phyloP scores from a whole-genome alignment of 2,888 invertebrate genomes.

The Autographa pulchrina region DNA sequence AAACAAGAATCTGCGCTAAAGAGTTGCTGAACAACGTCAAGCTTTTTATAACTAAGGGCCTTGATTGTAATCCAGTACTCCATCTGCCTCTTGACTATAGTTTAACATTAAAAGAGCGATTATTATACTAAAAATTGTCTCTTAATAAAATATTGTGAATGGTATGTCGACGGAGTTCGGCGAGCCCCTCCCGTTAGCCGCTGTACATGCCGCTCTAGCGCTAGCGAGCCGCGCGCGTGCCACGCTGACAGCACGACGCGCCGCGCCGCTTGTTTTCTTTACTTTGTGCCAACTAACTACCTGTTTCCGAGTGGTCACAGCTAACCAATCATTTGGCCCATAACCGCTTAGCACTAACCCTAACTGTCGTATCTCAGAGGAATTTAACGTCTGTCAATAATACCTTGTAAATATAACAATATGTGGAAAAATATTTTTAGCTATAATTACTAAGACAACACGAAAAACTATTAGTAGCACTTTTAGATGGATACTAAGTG shows the following conservation, averaged over 20 bases:
- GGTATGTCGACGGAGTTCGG: slow-evolving; percentile 27
- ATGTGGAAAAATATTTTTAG: slow-evolving; percentile 16
- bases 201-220: slow-evolving; percentile 70
- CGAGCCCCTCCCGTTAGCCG: slow-evolving; percentile 36
- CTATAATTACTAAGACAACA: slow-evolving; percentile 30
- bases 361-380: slow-evolving; percentile 64
- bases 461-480: slow-evolving; percentile 31
- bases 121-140: too few species aligned
- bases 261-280: slow-evolving; percentile 75
- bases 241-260: slow-evolving; percentile 61
- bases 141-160: too few species aligned
- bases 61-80: too few species aligned
- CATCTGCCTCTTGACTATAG: too few species aligned
- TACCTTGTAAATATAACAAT: slow-evolving; percentile 48
- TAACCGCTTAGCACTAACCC: slow-evolving; percentile 78
- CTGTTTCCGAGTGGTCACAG: slow-evolving; percentile 61
- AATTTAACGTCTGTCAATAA: slow-evolving; percentile 49
- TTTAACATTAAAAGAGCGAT: too few species aligned
- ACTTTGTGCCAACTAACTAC: slow-evolving; percentile 69
- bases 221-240: slow-evolving; percentile 60
- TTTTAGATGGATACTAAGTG: slow-evolving; percentile 29
- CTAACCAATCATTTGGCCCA: slow-evolving; percentile 76
- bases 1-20: too few species aligned
- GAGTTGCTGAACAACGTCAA: too few species aligned
- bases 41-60: too few species aligned